These are phyloP conservation scores for Thamnophis elegans DNA, from an alignment of 2,797 vertebrate species.

Conservation along the genomic window DNA sequence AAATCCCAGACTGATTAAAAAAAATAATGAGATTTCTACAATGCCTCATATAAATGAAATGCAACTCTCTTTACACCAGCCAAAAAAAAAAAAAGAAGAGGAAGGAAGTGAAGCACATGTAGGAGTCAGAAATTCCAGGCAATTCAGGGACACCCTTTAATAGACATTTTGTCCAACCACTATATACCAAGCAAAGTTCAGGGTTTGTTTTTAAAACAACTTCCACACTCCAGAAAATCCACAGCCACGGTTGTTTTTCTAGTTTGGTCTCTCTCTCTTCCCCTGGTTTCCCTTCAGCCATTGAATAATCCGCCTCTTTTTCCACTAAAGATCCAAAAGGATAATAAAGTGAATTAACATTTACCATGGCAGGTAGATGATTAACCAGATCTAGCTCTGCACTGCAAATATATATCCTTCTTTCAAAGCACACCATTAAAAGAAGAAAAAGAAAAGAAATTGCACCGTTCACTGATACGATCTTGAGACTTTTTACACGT, in stretches of 20 bases:
- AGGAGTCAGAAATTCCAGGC: conserved; percentile 59
- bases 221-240: neutral
- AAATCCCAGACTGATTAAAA: conserved; percentile 9
- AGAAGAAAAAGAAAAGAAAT: neutral
- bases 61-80: conserved; percentile 49
- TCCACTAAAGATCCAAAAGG: neutral
- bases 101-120: conserved; percentile 55
- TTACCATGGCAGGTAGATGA: neutral
- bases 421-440: neutral
- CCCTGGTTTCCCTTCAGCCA: conserved; percentile 29
- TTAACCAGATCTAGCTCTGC: neutral
- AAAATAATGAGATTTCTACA: neutral
- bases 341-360: neutral
- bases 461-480: neutral
- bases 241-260: neutral
- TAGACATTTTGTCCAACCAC: conserved; percentile 20
- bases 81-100: conserved; percentile 49
- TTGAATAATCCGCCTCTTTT: neutral
- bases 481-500: neutral
- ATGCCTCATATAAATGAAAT: conserved; percentile 36
- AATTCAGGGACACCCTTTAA: conserved; percentile 23
- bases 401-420: too few species aligned
- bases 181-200: conserved; percentile 53
- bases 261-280: neutral
- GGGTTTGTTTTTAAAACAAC: neutral